These are phyloP conservation scores for Periophthalmus magnuspinnatus DNA, from an alignment of 2,797 vertebrate genomes.

Conservation along the genomic window DNA sequence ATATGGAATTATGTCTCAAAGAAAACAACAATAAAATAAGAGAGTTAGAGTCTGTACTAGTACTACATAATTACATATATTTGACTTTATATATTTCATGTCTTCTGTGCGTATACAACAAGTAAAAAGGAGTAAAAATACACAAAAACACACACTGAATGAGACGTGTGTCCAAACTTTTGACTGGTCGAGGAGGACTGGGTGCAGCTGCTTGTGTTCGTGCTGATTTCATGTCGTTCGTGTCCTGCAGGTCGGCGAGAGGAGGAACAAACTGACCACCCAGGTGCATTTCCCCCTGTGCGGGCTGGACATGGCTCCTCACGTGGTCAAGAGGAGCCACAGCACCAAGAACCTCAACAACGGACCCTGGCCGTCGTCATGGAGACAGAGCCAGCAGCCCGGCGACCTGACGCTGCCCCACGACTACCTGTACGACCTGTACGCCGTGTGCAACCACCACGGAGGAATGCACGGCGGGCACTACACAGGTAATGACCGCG, in stretches of 20 bases:
- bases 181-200: no score
- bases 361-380: slow-evolving; percentile 74
- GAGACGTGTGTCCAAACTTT: no score
- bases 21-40: no score
- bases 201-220: no score
- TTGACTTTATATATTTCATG: no score
- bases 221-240: no score
- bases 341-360: slow-evolving; percentile 63
- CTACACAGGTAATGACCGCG: slow-evolving; percentile 89
- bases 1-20: no score
- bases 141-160: no score
- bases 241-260: slow-evolving; percentile 78
- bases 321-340: slow-evolving; percentile 84
- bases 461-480: slow-evolving; percentile 94
- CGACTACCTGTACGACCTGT: slow-evolving; percentile 88
- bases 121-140: no score
- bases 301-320: slow-evolving; percentile 90
- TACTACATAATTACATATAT: no score
- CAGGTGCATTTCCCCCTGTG: slow-evolving; percentile 85
- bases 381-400: slow-evolving; percentile 67
- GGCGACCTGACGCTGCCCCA: slow-evolving; percentile 67
- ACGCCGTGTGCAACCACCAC: slow-evolving; percentile 94
- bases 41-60: no score
- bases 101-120: no score
- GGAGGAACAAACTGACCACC: slow-evolving; percentile 89